Evolutionary conservation across 2,888 invertebrate species (phyloP).

Genomic region (Tinea trinotella): DNA sequence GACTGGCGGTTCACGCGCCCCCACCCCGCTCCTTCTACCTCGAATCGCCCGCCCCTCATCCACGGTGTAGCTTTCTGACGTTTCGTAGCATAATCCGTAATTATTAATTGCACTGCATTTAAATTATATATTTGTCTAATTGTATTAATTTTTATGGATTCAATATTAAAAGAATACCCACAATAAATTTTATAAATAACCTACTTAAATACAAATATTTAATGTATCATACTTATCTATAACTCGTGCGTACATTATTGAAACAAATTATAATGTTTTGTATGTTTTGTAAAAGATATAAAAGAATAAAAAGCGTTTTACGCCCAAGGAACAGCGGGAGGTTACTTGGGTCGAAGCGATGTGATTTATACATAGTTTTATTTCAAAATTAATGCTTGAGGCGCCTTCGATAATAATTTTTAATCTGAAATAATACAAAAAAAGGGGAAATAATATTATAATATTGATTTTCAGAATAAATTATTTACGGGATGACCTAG

Average conservation of each 20-base stretch:
- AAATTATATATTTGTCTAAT: background rate
- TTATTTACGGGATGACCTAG: no score
- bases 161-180: background rate
- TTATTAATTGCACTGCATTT: constrained; percentile 5
- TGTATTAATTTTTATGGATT: background rate
- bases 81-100: constrained; percentile 33
- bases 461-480: background rate
- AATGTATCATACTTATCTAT: background rate
- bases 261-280: constrained; percentile 10
- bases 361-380: constrained; percentile 46
- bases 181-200: background rate
- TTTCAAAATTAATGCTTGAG: constrained; percentile 28
- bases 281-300: constrained; percentile 3
- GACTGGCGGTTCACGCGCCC: constrained; percentile 56
- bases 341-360: constrained; percentile 30
- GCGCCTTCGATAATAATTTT: constrained; percentile 2
- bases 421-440: no score
- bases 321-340: constrained; percentile 41
- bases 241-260: background rate
- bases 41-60: constrained; percentile 56
- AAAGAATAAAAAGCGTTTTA: constrained; percentile 8
- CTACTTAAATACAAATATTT: background rate
- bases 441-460: no score
- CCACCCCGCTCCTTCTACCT: constrained; percentile 52
- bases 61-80: constrained; percentile 69